These are phyloP conservation scores for Aphelinus certus DNA, from an alignment of 1,140 invertebrate genomes.

Conservation along the genomic window DNA sequence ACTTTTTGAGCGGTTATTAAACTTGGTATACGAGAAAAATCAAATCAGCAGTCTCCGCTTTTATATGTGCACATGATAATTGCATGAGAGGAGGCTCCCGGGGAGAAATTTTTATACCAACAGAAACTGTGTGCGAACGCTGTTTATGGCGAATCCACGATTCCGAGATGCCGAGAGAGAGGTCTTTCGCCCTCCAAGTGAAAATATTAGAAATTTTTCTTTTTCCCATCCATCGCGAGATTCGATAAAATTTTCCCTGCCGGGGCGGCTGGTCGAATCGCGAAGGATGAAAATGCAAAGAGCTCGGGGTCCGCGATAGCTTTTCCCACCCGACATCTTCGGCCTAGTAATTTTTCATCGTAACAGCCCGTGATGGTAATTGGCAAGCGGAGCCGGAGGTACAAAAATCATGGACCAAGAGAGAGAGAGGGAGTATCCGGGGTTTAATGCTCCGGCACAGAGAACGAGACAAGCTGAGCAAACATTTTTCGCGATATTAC, in stretches of 20 bases:
- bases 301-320: background rate
- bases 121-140: too few relatives aligned
- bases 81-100: too few relatives aligned
- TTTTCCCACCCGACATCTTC: background rate
- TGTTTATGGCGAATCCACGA: too few relatives aligned
- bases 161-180: background rate
- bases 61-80: too few relatives aligned
- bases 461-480: conserved; percentile 47
- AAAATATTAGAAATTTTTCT: conserved; percentile 8
- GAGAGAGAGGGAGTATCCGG: conserved; percentile 1
- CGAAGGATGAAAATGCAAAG: too few relatives aligned
- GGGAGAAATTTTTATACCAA: too few relatives aligned
- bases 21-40: too few relatives aligned
- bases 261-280: too few relatives aligned
- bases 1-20: too few relatives aligned
- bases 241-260: too few relatives aligned
- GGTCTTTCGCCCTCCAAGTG: background rate
- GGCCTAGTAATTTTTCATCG: conserved; percentile 21
- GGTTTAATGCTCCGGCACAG: conserved; percentile 44
- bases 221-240: background rate
- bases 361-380: conserved; percentile 25
- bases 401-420: conserved; percentile 7
- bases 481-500: conserved; percentile 53
- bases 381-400: conserved; percentile 18
- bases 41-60: too few relatives aligned